Base-by-base conservation (phyloP, 1,140 invertebrate species). In the Pseudomyrmex gracilis region DNA sequence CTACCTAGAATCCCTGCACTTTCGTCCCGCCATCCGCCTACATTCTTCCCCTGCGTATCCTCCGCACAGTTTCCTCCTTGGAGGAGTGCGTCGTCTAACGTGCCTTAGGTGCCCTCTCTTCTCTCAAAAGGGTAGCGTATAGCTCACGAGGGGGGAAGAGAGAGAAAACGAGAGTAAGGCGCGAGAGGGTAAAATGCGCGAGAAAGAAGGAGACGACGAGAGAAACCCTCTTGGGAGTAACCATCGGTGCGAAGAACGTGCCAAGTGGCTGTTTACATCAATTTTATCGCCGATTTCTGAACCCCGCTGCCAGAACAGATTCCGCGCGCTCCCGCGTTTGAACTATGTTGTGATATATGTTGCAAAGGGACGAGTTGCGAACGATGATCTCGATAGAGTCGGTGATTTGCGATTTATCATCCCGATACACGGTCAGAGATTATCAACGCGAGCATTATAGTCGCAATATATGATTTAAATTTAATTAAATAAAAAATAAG, bases 271-370 rank as follows among this genome's bases (percentile, higher is more conserved):
- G 92, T 94, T 94, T 94, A 93, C 92, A 92, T 93, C 93, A 92
- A 93, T 94, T 93, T 93, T 93, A 93, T 93, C 92, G 91, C 87
- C 92, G 89, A 92, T 94, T 93, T 92, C 92, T 92, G 90, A 92
- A 93, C 90, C 91, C 90, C 51, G 61, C 49, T 80, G 84, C 58
- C 87, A 84, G 76, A 78, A 86, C 84, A 86, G 87, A 89, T 89
- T 88, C 86, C 74, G 66, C 84, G 58, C 71, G 70, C 20, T 34
- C 34, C 17, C 53, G 53, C 58, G 55, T 87, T 60, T 78, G 70
- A 15, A 58, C 76, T 70, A 24, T 58, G 76, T 71, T 66, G 53
- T 71, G 76, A 80, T 80, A 24, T 80, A 80, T 80, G 53, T 47
- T 43, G 66, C 24, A 58, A 43, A 78, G 76, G 43, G 20, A 78